These are phyloP conservation scores for Diarsia dahlii DNA, from an alignment of 2,888 invertebrate species.

Conservation along the genomic window DNA sequence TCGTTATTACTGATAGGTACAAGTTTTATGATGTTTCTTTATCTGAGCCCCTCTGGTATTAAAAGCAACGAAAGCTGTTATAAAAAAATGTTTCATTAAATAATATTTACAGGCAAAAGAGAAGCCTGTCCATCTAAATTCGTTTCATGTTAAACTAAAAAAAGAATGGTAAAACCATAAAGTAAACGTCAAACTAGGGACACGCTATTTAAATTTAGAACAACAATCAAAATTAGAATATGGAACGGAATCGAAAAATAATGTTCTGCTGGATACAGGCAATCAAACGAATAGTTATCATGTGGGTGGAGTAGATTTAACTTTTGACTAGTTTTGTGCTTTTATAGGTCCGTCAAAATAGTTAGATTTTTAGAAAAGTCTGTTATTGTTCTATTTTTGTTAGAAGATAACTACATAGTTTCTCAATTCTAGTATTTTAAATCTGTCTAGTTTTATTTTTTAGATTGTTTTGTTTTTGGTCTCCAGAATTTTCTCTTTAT, in stretches of 20 bases:
- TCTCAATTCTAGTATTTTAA: not conserved
- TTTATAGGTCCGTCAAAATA: not conserved
- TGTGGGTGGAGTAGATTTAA: conserved; percentile 25
- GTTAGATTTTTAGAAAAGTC: not conserved
- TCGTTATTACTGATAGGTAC: too few relatives aligned
- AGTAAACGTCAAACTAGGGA: not conserved
- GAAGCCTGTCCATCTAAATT: too few relatives aligned
- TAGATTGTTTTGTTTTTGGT: too few relatives aligned
- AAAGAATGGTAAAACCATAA: too few relatives aligned
- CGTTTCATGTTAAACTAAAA: too few relatives aligned
- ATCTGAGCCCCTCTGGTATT: too few relatives aligned
- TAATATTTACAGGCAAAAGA: too few relatives aligned
- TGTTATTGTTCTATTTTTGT: not conserved
- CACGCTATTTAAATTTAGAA: conserved; percentile 31
- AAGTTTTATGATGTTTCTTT: too few relatives aligned
- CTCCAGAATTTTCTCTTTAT: too few relatives aligned
- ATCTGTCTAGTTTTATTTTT: not conserved
- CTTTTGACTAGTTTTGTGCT: conserved; percentile 8
- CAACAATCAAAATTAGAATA: conserved; percentile 46
- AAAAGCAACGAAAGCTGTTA: too few relatives aligned
- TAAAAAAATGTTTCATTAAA: not conserved
- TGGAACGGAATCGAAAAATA: conserved; percentile 39
- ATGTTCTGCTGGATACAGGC: conserved; percentile 33
- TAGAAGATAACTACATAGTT: not conserved
- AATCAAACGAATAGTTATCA: conserved; percentile 36